Base-by-base conservation (phyloP, 2,797 vertebrate species). In the Fratercula arctica region DNA sequence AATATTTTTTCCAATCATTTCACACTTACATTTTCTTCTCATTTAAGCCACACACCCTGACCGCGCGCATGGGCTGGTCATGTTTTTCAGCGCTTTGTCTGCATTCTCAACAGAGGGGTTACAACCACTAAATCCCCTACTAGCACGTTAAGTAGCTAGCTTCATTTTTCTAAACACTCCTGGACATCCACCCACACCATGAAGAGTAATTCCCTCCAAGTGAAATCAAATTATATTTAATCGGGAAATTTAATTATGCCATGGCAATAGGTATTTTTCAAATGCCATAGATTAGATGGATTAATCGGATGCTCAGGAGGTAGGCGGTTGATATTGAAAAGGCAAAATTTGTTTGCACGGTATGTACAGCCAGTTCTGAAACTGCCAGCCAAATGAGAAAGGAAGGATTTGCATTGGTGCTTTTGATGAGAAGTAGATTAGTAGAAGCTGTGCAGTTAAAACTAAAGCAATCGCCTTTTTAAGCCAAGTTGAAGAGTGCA, bases 361-460 rank as follows among this genome's bases (percentile, higher is more conserved):
- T 50, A 26, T 29, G 45, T 83, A 13, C 57, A 94, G 92, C 43
- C 74, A 81, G 43, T 69, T 92, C 93, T 87, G 75, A 63, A 93
- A 59, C 72, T 87, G 90, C 64, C 89, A 80, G 85, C 74, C 59
- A 70, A 56, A 93, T 75, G 84, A 93, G 79, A 95, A 83, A 94
- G 75, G 72, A 85, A 66, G 23, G 70, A 59, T 93, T 94, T 95
- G 57, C 77, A 43, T 29, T 46, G 46, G 81, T 87, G 24, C 68
- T 66, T 81, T 59, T 75, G 83, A 83, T 72, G 83, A 94, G 88
- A 92, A 91, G 51, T 48, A 74, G 70, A 84, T 85, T 73, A 91
- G 59, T 60, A 66, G 91, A 86, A 85, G 67, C 63, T 70, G 35
- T 69, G 83, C 82, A 60, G 63, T 79, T 91, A 64, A 63, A 90